phyloP scores from a whole-genome alignment of 2,888 invertebrate species.

The Cryptops parisi region DNA sequence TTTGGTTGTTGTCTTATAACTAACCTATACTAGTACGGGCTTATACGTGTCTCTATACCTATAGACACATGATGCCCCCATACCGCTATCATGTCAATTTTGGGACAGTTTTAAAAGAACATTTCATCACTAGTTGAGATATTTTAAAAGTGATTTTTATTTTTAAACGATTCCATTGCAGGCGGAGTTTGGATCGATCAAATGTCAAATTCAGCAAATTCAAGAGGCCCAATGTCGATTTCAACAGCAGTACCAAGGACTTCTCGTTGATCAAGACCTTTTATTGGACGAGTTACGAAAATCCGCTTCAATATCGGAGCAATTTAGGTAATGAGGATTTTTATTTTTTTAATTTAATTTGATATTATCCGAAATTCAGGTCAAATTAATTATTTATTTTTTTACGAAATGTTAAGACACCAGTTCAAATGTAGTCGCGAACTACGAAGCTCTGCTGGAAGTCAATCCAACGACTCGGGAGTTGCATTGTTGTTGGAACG shows the following conservation, averaged over 20 bases:
- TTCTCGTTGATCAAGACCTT: constrained; percentile 24
- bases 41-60: too few relatives aligned
- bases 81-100: too few relatives aligned
- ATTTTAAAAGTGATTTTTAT: neutral
- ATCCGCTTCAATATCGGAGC: constrained; percentile 24
- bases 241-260: constrained; percentile 21
- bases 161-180: too few relatives aligned
- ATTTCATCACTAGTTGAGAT: neutral
- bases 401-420: constrained; percentile 8
- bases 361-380: neutral
- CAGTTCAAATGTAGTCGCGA: neutral
- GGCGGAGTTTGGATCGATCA: constrained; percentile 23
- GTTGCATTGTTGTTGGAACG: constrained; percentile 25
- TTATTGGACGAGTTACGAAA: constrained; percentile 24
- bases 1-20: too few relatives aligned
- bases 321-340: constrained; percentile 21
- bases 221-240: constrained; percentile 22
- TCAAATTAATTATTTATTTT: constrained; percentile 1
- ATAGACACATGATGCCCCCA: too few relatives aligned
- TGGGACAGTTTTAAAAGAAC: too few relatives aligned
- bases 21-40: too few relatives aligned
- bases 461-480: constrained; percentile 27
- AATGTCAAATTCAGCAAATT: constrained; percentile 16
- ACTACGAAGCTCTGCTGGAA: constrained; percentile 23
- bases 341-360: neutral